Evolutionary conservation across 2,797 vertebrate species (phyloP).

Genomic region (Tarsius wallacei): DNA sequence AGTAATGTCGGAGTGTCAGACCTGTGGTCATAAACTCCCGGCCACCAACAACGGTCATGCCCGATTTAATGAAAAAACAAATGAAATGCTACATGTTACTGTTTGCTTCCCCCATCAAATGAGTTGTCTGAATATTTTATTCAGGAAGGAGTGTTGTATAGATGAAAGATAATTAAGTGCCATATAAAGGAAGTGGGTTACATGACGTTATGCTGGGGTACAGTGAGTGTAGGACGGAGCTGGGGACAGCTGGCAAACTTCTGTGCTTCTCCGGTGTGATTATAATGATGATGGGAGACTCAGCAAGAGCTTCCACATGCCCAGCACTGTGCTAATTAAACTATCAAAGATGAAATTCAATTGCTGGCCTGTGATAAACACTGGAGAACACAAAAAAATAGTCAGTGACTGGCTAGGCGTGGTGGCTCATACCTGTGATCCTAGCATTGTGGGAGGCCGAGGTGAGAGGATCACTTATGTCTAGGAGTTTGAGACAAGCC

Average conservation of each 20-base stretch:
- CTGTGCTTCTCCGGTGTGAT: background rate
- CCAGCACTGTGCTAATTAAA: background rate
- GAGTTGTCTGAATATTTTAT: constrained; percentile 76
- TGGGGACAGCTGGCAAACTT: too few relatives aligned
- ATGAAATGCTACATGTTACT: constrained; percentile 68
- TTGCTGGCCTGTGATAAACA: rapidly evolving
- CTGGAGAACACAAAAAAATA: background rate
- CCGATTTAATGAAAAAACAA: constrained; percentile 79
- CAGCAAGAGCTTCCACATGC: rapidly evolving
- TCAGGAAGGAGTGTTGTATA: constrained; percentile 35
- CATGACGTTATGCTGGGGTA: rapidly evolving
- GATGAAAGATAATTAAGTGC: constrained; percentile 70
- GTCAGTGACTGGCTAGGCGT: too few relatives aligned
- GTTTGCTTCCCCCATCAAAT: constrained; percentile 39
- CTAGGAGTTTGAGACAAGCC: too few relatives aligned
- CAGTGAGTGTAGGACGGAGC: rapidly evolving
- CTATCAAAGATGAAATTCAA: background rate
- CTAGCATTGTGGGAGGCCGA: too few relatives aligned
- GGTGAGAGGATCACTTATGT: too few relatives aligned
- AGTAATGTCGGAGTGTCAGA: constrained; percentile 13
- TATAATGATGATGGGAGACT: rapidly evolving
- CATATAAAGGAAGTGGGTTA: background rate
- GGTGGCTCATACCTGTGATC: too few relatives aligned
- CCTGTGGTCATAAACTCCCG: background rate
- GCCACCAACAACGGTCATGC: constrained; percentile 6